A percentile compares a stretch with the other conserved stretches of the same genome.
Conservation (phyloP, 2,113 vertebrate genomes). For the Mormyrus lacerda region DNA sequence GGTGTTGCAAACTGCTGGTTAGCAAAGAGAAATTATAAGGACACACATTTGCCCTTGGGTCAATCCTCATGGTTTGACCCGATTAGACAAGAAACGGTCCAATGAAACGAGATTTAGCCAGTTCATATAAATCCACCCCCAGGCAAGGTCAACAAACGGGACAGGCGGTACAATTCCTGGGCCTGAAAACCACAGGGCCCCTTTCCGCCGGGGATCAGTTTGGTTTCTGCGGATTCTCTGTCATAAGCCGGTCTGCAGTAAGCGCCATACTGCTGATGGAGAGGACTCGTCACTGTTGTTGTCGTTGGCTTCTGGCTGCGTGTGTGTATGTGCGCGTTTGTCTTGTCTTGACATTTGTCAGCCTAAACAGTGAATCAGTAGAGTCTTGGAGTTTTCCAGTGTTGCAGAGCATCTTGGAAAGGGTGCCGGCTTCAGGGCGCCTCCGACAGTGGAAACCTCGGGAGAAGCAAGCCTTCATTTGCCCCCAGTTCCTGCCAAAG, state of each 20-base stretch:
- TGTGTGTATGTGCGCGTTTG: constrained; percentile 30
- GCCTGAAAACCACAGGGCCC: neutral
- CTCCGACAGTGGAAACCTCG: neutral
- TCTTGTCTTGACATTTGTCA: constrained; percentile 22
- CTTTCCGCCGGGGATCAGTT: neutral
- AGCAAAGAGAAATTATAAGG: neutral
- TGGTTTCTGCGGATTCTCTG: constrained; percentile 14
- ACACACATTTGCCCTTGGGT: neutral
- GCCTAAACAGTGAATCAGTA: neutral
- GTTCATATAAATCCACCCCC: neutral
- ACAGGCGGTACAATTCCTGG: neutral
- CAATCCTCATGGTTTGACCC: neutral
- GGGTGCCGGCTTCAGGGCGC: neutral
- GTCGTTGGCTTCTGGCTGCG: constrained; percentile 45
- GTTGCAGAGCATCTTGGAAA: neutral
- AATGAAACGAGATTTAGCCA: neutral
- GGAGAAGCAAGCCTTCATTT: constrained; percentile 50
- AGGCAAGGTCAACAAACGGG: neutral
- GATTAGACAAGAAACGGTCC: neutral
- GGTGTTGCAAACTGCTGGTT: neutral
- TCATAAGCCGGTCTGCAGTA: constrained; percentile 21
- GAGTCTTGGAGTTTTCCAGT: neutral
- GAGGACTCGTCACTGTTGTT: constrained; percentile 41
- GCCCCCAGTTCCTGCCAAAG: constrained; percentile 27
- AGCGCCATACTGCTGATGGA: constrained; percentile 50